Evolutionary conservation across 2,113 vertebrate species (phyloP).

Genomic region (Dromiciops gliroides): DNA sequence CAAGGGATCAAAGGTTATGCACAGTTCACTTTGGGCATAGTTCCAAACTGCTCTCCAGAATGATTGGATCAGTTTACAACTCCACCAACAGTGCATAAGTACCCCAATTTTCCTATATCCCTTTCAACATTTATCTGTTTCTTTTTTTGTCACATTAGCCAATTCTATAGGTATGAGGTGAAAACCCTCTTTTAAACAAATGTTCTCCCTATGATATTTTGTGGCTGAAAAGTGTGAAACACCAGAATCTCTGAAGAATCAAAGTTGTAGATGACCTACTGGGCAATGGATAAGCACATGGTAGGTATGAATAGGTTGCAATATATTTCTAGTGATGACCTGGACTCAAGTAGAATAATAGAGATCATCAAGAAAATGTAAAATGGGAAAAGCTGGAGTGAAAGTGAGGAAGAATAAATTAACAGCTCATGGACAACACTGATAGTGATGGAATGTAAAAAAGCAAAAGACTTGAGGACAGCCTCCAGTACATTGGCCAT

Average conservation of each 20-base stretch:
- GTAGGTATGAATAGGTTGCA: background rate
- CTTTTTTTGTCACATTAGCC: background rate
- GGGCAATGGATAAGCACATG: background rate
- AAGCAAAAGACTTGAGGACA: background rate
- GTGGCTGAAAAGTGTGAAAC: background rate
- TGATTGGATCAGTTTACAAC: background rate
- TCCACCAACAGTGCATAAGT: background rate
- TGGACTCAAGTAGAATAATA: background rate
- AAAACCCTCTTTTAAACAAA: background rate
- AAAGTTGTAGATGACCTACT: background rate
- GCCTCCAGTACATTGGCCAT: background rate
- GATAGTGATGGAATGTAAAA: background rate
- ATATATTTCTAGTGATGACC: background rate
- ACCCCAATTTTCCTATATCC: background rate
- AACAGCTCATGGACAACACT: background rate
- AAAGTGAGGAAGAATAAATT: background rate
- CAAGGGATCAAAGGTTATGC: background rate
- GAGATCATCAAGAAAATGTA: background rate
- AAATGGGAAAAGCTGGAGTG: background rate
- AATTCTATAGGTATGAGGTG: background rate
- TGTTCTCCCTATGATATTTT: background rate
- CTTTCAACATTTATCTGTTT: background rate
- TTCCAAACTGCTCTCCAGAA: background rate
- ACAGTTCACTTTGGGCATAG: background rate
- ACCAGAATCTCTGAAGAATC: background rate